phyloP scores from a whole-genome alignment of 2,888 invertebrate species.

The Galeopsomyia nigrocyanea region DNA sequence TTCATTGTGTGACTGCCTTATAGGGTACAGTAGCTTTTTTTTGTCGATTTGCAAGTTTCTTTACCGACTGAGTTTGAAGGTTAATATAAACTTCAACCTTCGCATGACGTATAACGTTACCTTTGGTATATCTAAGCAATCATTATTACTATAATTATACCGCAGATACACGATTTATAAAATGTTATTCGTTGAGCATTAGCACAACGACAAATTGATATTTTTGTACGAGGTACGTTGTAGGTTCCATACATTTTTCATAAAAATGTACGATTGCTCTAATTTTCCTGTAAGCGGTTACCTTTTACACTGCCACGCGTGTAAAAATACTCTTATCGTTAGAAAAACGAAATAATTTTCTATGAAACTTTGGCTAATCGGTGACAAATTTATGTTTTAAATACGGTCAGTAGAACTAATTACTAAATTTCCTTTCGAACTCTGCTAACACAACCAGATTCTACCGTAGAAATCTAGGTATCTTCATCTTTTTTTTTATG shows the following conservation, averaged over 20 bases:
- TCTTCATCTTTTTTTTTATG: background rate
- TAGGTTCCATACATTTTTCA: no score
- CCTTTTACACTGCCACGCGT: no score
- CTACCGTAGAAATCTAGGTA: constrained; percentile 2
- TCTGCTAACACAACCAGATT: background rate
- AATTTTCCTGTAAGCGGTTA: background rate
- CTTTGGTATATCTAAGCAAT: constrained; percentile 11
- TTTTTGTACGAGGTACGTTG: background rate
- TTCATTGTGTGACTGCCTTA: background rate
- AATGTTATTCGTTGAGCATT: background rate
- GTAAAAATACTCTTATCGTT: no score
- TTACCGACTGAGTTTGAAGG: constrained; percentile 32
- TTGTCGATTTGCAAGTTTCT: background rate
- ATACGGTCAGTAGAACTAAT: background rate
- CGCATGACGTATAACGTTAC: constrained; percentile 4
- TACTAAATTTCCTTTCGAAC: constrained; percentile 18
- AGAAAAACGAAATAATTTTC: no score
- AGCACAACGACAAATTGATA: constrained; percentile 14
- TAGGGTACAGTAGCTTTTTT: background rate
- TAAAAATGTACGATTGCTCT: background rate
- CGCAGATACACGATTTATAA: background rate
- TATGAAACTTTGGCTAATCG: no score
- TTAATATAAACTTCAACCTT: no score
- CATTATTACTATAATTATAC: constrained; percentile 17
- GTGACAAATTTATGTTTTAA: background rate